Evolutionary conservation across 2,888 invertebrate genomes (phyloP).

Genomic region (Biston betularia): DNA sequence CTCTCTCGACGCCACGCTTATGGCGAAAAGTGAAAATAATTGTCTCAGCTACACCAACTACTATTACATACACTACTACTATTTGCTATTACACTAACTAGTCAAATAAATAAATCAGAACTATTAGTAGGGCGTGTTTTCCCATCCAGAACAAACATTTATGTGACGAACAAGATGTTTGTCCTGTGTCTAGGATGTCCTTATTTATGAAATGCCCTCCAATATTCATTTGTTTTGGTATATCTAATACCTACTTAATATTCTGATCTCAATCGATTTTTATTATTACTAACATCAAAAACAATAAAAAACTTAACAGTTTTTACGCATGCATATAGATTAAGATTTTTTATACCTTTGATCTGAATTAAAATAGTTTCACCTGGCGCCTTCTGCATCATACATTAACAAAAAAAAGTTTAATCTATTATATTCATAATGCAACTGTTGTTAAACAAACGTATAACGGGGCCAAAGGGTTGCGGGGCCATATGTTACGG

Average conservation of each 20-base stretch:
- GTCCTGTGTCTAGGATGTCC: too few species aligned
- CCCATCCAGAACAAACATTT: too few species aligned
- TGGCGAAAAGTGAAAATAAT: conserved; percentile 79
- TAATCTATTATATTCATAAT: conserved; percentile 70
- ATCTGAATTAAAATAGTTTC: conserved; percentile 55
- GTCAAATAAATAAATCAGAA: too few species aligned
- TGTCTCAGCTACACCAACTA: conserved; percentile 29
- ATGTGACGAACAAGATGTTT: too few species aligned
- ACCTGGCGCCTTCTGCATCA: conserved; percentile 69
- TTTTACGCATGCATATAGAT: conserved; percentile 37
- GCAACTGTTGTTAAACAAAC: conserved; percentile 79
- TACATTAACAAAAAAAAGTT: conserved; percentile 59
- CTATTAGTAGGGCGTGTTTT: too few species aligned
- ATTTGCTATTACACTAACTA: neutral
- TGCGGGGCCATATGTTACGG: conserved; percentile 75
- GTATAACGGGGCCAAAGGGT: conserved; percentile 85
- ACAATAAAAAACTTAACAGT: conserved; percentile 30
- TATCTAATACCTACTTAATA: too few species aligned
- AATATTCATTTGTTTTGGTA: too few species aligned
- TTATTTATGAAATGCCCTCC: too few species aligned
- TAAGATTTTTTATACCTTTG: conserved; percentile 39
- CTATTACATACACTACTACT: neutral
- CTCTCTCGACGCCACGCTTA: conserved; percentile 65
- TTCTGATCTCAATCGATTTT: neutral
- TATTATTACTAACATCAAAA: conserved; percentile 6